Evolutionary conservation across 1,140 invertebrate genomes (phyloP).

Genomic region (Bathynomus jamesi): DNA sequence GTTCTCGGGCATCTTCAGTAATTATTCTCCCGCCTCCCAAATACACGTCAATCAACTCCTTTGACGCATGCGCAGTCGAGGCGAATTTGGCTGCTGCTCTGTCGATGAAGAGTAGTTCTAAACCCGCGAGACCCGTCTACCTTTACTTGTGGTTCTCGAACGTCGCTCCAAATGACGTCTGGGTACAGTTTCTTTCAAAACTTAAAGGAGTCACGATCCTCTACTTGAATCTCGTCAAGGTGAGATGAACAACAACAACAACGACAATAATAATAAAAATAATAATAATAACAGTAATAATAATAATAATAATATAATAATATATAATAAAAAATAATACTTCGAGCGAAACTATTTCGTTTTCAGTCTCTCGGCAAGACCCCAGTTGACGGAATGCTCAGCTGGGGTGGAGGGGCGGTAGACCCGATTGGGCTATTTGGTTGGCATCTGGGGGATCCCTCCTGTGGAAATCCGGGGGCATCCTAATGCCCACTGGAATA

Average conservation of each 20-base stretch:
- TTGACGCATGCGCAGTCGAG: not conserved
- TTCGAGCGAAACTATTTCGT: too few species aligned
- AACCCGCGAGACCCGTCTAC: not conserved
- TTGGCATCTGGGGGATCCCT: not conserved
- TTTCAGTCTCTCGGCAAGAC: not conserved
- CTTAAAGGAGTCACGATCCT: not conserved
- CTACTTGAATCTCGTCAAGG: not conserved
- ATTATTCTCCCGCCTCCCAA: not conserved
- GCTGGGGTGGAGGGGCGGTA: not conserved
- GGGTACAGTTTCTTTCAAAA: not conserved
- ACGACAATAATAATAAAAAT: too few species aligned
- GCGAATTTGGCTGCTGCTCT: not conserved
- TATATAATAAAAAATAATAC: too few species aligned
- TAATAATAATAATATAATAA: too few species aligned
- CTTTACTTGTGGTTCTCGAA: not conserved
- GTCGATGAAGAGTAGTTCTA: not conserved
- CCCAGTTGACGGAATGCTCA: not conserved
- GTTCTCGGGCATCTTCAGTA: not conserved
- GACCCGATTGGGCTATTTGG: not conserved
- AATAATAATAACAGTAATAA: not conserved
- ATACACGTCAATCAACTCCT: not conserved
- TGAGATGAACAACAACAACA: not conserved
- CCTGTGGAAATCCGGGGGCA: not conserved
- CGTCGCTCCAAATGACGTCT: not conserved
- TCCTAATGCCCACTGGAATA: not conserved